These are phyloP conservation scores for Glaucomys volans DNA, from an alignment of 2,113 vertebrate species.

Conservation along the genomic window DNA sequence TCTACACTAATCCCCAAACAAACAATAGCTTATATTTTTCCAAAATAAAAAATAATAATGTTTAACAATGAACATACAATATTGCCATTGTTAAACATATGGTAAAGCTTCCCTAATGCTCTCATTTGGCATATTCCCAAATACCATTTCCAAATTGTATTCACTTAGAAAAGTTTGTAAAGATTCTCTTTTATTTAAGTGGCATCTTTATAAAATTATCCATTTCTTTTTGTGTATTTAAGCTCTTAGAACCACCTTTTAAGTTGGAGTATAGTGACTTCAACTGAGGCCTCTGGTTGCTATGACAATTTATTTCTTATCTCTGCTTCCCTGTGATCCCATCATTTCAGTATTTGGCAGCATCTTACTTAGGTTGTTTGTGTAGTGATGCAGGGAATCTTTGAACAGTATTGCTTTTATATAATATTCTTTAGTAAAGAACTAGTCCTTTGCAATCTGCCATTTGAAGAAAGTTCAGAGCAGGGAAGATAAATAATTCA, in stretches of 20 bases:
- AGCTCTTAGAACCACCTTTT: conserved; percentile 42
- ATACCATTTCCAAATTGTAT: background rate
- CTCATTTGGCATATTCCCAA: conserved; percentile 23
- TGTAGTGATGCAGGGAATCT: conserved; percentile 67
- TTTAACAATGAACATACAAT: conserved; percentile 47
- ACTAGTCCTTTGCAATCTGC: conserved; percentile 55
- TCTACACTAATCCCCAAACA: background rate
- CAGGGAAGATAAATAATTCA: conserved; percentile 74
- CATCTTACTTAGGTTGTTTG: conserved; percentile 64
- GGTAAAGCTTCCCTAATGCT: background rate
- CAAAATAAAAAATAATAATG: conserved; percentile 50
- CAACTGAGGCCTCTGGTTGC: conserved; percentile 62
- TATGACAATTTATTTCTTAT: conserved; percentile 73
- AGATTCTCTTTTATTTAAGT: conserved; percentile 14
- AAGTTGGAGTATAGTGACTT: conserved; percentile 34
- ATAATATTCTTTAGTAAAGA: conserved; percentile 73
- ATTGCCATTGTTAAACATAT: background rate
- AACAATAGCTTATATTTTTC: conserved; percentile 25
- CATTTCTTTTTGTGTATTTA: conserved; percentile 59
- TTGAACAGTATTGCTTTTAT: conserved; percentile 76
- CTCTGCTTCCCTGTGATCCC: conserved; percentile 69
- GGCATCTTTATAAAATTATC: conserved; percentile 64
- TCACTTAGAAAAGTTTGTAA: conserved; percentile 54
- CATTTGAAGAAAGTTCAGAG: conserved; percentile 78
- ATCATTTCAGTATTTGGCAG: conserved; percentile 61